A percentile compares a stretch with the other conserved stretches of the same genome.
These are phyloP conservation scores for Thecophora atra DNA, from an alignment of 2,888 invertebrate genomes.

Conservation along the genomic window DNA sequence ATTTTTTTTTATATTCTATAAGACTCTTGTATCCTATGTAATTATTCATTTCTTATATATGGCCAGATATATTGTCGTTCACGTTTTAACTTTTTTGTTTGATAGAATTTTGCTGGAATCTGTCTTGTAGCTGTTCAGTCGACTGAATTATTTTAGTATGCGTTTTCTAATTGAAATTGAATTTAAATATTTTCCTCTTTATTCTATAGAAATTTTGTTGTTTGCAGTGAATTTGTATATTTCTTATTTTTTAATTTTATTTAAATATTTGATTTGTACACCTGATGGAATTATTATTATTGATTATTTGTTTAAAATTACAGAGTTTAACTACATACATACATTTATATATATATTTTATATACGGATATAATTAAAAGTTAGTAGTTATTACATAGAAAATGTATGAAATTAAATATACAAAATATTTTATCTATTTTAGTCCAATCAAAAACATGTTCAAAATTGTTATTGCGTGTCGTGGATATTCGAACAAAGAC, in stretches of 20 bases:
- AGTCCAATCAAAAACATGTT: too few species aligned
- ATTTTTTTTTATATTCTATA: too few species aligned
- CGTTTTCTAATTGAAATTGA: too few species aligned
- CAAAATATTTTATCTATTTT: too few species aligned
- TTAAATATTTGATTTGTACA: constrained; percentile 33
- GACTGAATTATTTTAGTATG: not conserved
- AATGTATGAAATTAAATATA: constrained; percentile 28
- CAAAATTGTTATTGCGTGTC: constrained; percentile 13
- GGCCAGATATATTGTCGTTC: constrained; percentile 27
- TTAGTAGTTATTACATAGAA: constrained; percentile 29
- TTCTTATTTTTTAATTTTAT: constrained; percentile 9
- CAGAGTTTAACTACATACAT: constrained; percentile 38
- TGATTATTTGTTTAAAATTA: constrained; percentile 37
- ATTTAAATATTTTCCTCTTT: too few species aligned
- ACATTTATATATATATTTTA: constrained; percentile 1
- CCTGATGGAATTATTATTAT: constrained; percentile 39
- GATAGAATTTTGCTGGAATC: not conserved
- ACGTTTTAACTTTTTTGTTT: not conserved
- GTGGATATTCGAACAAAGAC: not conserved
- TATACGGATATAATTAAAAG: constrained; percentile 38
- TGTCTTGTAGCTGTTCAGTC: not conserved
- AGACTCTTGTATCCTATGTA: too few species aligned
- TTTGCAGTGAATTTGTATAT: constrained; percentile 14
- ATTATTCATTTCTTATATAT: not conserved
- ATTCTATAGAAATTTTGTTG: not conserved